Conservation (phyloP, 2,888 invertebrate species). For the Drosophila austrosaltans region DNA sequence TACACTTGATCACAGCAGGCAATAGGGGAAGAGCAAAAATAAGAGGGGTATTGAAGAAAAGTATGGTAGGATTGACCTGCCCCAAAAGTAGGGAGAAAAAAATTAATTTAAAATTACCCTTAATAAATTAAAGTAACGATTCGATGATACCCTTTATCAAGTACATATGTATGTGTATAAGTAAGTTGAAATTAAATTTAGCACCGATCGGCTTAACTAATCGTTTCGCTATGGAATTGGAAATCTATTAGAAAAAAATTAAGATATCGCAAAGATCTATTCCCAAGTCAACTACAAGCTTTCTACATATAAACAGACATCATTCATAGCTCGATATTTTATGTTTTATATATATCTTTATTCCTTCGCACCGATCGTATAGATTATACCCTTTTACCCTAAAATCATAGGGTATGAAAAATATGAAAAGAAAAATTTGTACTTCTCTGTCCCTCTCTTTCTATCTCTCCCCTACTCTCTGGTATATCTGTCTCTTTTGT, state of each 20-base stretch:
- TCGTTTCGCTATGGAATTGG: too few relatives aligned
- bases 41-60: neutral
- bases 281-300: too few relatives aligned
- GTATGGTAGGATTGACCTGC: slow-evolving; percentile 6
- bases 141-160: neutral
- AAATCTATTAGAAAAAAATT: too few relatives aligned
- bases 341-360: too few relatives aligned
- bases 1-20: slow-evolving; percentile 24
- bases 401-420: neutral
- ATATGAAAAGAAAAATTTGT: neutral
- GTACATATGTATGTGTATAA: neutral
- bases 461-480: neutral
- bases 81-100: slow-evolving; percentile 2
- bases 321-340: too few relatives aligned
- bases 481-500: slow-evolving; percentile 6
- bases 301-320: too few relatives aligned
- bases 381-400: too few relatives aligned
- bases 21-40: slow-evolving; percentile 21
- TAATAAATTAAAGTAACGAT: neutral
- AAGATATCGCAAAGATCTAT: too few relatives aligned
- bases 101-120: slow-evolving; percentile 1
- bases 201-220: too few relatives aligned
- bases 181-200: too few relatives aligned
- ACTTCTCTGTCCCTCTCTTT: slow-evolving; percentile 19
- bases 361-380: too few relatives aligned